phyloP scores from a whole-genome alignment of 2,113 vertebrate genomes.

The Leptocoma aspasia region DNA sequence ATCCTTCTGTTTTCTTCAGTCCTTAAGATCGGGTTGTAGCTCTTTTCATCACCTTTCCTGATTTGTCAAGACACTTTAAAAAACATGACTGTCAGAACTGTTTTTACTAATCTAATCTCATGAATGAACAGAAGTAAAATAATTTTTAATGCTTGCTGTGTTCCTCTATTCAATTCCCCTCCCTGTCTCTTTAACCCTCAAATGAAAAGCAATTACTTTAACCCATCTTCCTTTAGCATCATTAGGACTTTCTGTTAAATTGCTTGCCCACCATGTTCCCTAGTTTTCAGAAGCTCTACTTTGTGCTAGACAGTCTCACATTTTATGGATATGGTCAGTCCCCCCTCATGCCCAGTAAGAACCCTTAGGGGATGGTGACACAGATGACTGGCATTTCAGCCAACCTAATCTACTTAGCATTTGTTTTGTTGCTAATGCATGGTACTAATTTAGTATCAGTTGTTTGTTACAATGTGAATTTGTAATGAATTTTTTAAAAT shows the following conservation, averaged over 20 bases:
- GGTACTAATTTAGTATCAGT: background rate
- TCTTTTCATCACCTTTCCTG: background rate
- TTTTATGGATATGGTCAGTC: background rate
- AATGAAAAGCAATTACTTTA: background rate
- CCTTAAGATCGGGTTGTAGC: background rate
- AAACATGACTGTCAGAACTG: rapidly evolving
- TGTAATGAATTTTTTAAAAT: too few relatives aligned
- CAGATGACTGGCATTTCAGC: background rate
- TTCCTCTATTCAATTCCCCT: background rate
- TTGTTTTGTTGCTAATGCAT: background rate
- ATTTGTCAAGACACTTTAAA: background rate
- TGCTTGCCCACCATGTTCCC: background rate
- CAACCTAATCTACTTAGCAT: background rate
- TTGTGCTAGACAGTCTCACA: background rate
- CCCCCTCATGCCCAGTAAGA: background rate
- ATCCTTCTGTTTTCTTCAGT: background rate
- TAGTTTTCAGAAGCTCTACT: background rate
- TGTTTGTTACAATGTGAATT: background rate
- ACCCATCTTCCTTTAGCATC: background rate
- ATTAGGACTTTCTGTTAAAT: background rate
- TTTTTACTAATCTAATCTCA: background rate
- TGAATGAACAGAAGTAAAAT: background rate
- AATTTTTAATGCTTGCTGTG: background rate
- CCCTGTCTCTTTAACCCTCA: background rate
- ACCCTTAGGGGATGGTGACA: background rate